Base-by-base conservation (phyloP, 2,113 vertebrate genomes). In the Laticauda laticaudata region DNA sequence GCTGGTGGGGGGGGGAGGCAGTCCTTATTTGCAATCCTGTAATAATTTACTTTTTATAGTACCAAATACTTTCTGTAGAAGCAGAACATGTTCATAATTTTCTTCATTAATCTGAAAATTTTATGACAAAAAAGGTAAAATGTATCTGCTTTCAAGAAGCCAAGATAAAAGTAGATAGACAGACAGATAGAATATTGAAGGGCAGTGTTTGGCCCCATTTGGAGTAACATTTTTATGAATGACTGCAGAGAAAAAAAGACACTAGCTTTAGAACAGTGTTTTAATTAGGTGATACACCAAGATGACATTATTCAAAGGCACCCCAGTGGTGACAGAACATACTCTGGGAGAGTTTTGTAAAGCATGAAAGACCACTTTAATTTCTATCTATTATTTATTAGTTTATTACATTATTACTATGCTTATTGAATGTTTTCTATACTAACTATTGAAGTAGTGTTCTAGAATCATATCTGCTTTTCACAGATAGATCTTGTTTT, bases 311-410 rank as follows among this genome's bases (percentile, higher is more conserved):
- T 97, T 97, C 96, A 97, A 96, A 97, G 97, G 92, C 94, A 96
- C 96, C 96, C 96, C 94, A 97, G 95, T 96, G 96, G 95, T 97
- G 97, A 97, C 95, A 91, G 95, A 93, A 90, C 95, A 91, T 93
- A 94, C 93, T 96, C 97, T 97, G 96, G 97, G 96, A 97, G 94
- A 95, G 94, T 97, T 97, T 95, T 94, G 90, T 95, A 95, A 95
- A 97, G 98, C 97, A 97, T 97, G 96, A 97, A 97, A 98, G 97
- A 95, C 96, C 96, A 97, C 93, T 95, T 97, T 98, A 97, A 97
- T 98, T 81, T 81, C 75, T 20, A 81, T 43, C 34, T 43, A 9
- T 81, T 43, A 81, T 81, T 81, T 43, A 81, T 81, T 81, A 43
- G 34, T 43, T 43, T 81, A 81, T 43, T 81, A 81, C 18, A 43